Base-by-base conservation (phyloP, 1,140 invertebrate genomes). In the Brachionus asplanchnoidis region DNA sequence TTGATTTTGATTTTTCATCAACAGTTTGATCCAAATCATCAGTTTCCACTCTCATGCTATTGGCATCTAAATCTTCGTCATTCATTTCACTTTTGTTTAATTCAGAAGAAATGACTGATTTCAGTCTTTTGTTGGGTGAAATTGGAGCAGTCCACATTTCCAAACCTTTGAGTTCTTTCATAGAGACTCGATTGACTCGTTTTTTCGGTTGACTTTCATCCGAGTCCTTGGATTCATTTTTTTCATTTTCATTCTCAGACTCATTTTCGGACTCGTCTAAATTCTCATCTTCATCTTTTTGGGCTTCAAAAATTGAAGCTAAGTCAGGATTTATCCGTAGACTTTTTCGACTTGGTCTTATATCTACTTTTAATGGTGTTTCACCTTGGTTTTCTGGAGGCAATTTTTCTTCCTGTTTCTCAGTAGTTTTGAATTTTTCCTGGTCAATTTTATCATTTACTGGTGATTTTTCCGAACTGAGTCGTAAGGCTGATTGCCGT, bases 21-120 rank as follows among this genome's bases (percentile, higher is more conserved):
- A 42, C 68, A 4, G 68, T 73, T 73, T 73, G 68, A 17, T 73
- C 68, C 40, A 73, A 73, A 40, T 73, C 68, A 11, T 73, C 68
- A 3, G 36, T 73, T 17, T 73, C 68, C 14, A 73, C 68, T 44
- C 68, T 73, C 68, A 73, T 73, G 8, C 68, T 73, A 73, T 73
- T 73, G 7, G 28, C 17, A 40, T 73, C 68, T 17, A 73, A 42
- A 20, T 73, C 68, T 42, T 73, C 68, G 4, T 73, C 68, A 73
- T 40, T 42, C n/a, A 73, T 42, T 42, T 73, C 68, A 73, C 68
- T 73, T 20, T 73, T 73, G 9, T 73, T 73, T 32, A 73, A 44
- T 20, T 73, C 68, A 73, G 17, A 36, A 1, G 32, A 36, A n/a
- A n/a, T 17, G 1, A 20, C 14, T 5, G 12, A n/a, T 44, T 42